These are phyloP conservation scores for Paratilapia polleni DNA, from an alignment of 2,113 vertebrate species.

Conservation along the genomic window DNA sequence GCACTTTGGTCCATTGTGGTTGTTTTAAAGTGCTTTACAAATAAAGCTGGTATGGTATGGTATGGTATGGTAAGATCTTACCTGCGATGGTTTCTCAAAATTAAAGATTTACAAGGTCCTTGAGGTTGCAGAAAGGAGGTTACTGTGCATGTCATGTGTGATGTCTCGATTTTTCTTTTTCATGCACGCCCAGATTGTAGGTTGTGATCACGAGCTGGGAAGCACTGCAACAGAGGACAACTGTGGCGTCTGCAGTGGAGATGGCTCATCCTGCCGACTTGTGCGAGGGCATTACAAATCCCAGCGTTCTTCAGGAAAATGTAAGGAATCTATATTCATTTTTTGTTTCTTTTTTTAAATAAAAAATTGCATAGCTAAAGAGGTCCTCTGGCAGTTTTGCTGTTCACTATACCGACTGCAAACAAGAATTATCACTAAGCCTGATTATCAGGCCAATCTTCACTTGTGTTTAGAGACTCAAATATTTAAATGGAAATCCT, in stretches of 20 bases:
- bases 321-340: slow-evolving; percentile 78
- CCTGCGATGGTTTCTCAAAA: neutral
- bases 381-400: neutral
- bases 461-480: neutral
- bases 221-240: slow-evolving; percentile 94
- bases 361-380: neutral
- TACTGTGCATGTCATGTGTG: neutral
- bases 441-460: neutral
- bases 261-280: slow-evolving; percentile 94
- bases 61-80: too few species aligned
- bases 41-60: too few species aligned
- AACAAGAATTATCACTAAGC: neutral
- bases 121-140: neutral
- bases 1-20: too few species aligned
- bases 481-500: neutral
- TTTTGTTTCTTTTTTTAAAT: neutral
- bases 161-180: neutral
- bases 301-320: slow-evolving; percentile 89
- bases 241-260: slow-evolving; percentile 94
- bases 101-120: neutral
- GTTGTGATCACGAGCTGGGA: slow-evolving; percentile 94
- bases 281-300: slow-evolving; percentile 95
- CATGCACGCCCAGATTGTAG: slow-evolving; percentile 85
- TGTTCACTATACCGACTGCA: neutral
- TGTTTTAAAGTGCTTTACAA: too few species aligned